Conservation (phyloP, 2,888 invertebrate species). For the Terebella lapidaria region DNA sequence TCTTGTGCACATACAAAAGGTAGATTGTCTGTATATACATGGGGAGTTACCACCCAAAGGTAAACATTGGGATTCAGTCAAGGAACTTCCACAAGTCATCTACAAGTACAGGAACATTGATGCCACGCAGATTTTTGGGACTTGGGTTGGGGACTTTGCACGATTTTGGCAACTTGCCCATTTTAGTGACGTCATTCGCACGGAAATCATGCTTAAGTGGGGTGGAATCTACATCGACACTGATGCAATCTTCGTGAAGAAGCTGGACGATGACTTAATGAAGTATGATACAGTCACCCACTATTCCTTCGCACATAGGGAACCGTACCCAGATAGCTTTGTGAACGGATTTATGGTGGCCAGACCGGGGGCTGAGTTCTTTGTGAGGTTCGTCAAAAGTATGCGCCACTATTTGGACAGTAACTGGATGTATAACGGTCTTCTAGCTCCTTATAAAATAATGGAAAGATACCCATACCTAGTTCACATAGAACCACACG, state of each 20-base stretch:
- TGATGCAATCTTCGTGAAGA: constrained; percentile 37
- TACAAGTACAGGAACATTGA: constrained; percentile 16
- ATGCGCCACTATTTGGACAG: constrained; percentile 19
- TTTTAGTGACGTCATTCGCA: constrained; percentile 39
- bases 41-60: constrained; percentile 33
- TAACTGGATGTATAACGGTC: constrained; percentile 22
- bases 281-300: constrained; percentile 33
- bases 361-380: constrained; percentile 23
- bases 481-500: constrained; percentile 30
- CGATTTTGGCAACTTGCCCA: too few species aligned
- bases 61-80: constrained; percentile 29
- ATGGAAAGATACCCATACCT: constrained; percentile 37
- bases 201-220: constrained; percentile 39
- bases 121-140: constrained; percentile 20
- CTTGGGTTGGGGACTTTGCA: constrained; percentile 31
- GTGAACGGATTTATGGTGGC: constrained; percentile 32
- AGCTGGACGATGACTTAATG: constrained; percentile 15
- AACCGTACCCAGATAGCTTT: constrained; percentile 27
- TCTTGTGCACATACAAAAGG: constrained; percentile 28
- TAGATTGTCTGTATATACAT: constrained; percentile 37
- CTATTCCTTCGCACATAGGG: constrained; percentile 34
- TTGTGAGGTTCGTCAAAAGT: constrained; percentile 16
- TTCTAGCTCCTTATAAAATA: constrained; percentile 20
- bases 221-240: constrained; percentile 46
- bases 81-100: constrained; percentile 24